These are phyloP conservation scores for Otus sunia DNA, from an alignment of 2,113 vertebrate species.

Conservation along the genomic window DNA sequence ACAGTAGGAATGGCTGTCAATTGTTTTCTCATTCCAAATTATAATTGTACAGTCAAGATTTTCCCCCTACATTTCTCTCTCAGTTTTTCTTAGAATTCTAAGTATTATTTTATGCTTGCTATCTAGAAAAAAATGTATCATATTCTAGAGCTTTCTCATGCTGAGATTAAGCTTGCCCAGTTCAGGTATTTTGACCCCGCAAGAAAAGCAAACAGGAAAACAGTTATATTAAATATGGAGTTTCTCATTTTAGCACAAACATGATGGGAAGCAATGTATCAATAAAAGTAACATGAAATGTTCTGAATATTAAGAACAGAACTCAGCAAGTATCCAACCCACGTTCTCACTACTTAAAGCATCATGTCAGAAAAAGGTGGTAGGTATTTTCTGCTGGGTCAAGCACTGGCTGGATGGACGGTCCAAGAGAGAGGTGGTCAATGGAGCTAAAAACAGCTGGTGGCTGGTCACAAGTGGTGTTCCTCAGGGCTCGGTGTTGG, in stretches of 20 bases:
- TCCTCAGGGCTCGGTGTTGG: no score
- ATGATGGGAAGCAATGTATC: neutral
- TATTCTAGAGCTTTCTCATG: neutral
- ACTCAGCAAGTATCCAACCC: neutral
- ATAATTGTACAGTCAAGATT: neutral
- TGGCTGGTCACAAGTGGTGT: no score
- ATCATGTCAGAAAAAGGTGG: neutral
- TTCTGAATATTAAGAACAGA: neutral
- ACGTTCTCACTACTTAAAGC: neutral
- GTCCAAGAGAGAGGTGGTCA: no score
- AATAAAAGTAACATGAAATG: neutral
- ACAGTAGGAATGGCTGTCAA: neutral
- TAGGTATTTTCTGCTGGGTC: neutral
- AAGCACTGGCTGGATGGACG: no score
- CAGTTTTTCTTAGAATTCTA: neutral
- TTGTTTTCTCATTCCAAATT: neutral
- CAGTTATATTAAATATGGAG: neutral
- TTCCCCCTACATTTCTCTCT: neutral
- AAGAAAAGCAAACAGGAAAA: neutral
- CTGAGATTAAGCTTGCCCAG: neutral
- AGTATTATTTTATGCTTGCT: neutral
- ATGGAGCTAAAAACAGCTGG: no score
- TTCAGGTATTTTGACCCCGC: neutral
- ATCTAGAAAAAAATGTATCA: neutral
- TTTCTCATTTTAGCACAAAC: neutral